A percentile compares a stretch with the other conserved stretches of the same genome.
These are phyloP conservation scores for Cerastis rubricosa DNA, from an alignment of 2,888 invertebrate species.

Conservation along the genomic window DNA sequence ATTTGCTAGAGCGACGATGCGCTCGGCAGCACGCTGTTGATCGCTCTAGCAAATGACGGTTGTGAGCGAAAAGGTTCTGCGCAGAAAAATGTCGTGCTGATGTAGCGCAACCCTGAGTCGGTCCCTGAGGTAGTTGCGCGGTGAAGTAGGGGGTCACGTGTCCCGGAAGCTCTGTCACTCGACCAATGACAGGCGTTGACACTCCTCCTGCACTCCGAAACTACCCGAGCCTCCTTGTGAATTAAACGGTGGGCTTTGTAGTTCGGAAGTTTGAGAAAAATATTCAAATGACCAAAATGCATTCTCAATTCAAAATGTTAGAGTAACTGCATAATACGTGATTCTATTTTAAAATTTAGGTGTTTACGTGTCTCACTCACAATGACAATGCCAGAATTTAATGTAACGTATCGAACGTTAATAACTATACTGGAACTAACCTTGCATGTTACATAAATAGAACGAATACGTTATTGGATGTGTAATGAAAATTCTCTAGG, in stretches of 20 bases:
- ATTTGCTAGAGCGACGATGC: not conserved
- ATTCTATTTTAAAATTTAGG: slow-evolving; percentile 56
- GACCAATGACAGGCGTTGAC: not conserved
- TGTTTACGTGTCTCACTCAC: slow-evolving; percentile 47
- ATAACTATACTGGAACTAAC: slow-evolving; percentile 56
- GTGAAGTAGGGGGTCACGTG: not conserved
- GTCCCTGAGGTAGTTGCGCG: not conserved
- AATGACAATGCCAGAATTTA: slow-evolving; percentile 55
- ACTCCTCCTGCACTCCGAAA: too few species aligned
- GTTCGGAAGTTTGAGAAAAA: not conserved
- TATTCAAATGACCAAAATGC: slow-evolving; percentile 23
- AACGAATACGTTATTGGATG: slow-evolving; percentile 46
- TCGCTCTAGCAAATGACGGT: not conserved
- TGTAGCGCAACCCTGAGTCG: not conserved
- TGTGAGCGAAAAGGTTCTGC: not conserved
- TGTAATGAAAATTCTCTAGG: slow-evolving; percentile 54
- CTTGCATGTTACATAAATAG: slow-evolving; percentile 57
- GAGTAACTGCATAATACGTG: slow-evolving; percentile 29
- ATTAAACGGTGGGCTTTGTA: not conserved
- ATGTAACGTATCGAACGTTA: slow-evolving; percentile 50
- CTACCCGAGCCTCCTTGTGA: not conserved
- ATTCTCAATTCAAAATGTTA: slow-evolving; percentile 2
- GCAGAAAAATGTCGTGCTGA: not conserved
- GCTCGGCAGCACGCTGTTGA: not conserved
- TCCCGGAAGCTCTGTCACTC: not conserved